These are phyloP conservation scores for Acromyrmex charruanus DNA, from an alignment of 1,140 invertebrate species.

Conservation along the genomic window DNA sequence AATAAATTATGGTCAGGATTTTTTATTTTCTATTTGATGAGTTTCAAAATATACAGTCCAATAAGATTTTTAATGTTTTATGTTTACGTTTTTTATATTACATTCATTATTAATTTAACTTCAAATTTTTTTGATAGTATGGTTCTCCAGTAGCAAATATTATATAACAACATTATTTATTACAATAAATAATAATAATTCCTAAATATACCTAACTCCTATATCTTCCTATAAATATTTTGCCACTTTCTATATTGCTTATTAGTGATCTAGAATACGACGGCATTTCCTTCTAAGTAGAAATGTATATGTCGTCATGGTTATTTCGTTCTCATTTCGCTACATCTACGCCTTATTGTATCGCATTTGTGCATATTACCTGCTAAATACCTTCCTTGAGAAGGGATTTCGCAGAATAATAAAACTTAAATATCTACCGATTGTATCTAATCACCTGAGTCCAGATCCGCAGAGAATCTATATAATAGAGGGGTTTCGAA, in stretches of 20 bases:
- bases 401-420: slow-evolving; percentile 18
- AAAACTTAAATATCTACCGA: slow-evolving; percentile 34
- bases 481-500: background rate
- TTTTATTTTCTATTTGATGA: too few relatives aligned
- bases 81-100: background rate
- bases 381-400: slow-evolving; percentile 23
- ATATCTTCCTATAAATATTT: slow-evolving; percentile 16
- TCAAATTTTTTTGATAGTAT: background rate
- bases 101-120: background rate
- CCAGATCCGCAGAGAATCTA: slow-evolving; percentile 8
- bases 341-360: slow-evolving; percentile 20
- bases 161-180: background rate
- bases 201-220: background rate
- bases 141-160: background rate
- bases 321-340: slow-evolving; percentile 28
- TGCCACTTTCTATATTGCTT: background rate
- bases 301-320: slow-evolving; percentile 20
- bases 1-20: too few relatives aligned
- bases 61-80: too few relatives aligned
- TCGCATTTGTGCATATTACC: slow-evolving; percentile 3
- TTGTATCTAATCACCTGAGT: background rate
- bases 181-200: background rate
- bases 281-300: slow-evolving; percentile 25
- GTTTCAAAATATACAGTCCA: too few relatives aligned
- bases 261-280: background rate